Percentiles rank a stretch among this genome's conserved stretches.
Evolutionary conservation across 1,140 invertebrate genomes (phyloP).

Genomic region (Ceratitis capitata): DNA sequence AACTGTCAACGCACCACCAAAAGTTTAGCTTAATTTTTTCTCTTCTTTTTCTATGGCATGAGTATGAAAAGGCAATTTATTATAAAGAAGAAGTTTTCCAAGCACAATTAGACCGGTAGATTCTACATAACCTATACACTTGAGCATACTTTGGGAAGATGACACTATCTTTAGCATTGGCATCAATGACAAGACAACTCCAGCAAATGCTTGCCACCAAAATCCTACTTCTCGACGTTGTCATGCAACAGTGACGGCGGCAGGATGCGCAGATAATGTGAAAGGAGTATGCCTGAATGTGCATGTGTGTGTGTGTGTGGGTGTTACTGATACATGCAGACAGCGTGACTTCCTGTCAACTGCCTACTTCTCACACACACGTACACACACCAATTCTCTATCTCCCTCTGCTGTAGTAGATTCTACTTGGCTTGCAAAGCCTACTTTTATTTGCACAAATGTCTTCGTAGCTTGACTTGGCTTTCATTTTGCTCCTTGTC

Average conservation of each 20-base stretch:
- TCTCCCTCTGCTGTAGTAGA: neutral
- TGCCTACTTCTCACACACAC: too few relatives aligned
- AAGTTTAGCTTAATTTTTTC: too few relatives aligned
- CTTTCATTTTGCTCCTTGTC: slow-evolving; percentile 19
- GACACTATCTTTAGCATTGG: neutral
- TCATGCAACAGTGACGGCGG: neutral
- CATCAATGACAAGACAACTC: neutral
- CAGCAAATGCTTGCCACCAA: neutral
- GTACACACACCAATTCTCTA: too few relatives aligned
- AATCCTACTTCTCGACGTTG: neutral
- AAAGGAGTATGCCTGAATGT: neutral
- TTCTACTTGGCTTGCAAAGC: neutral
- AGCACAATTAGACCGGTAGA: neutral
- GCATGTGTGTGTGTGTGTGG: neutral
- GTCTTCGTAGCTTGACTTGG: too few relatives aligned
- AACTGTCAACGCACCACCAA: slow-evolving; percentile 61
- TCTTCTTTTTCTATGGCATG: slow-evolving; percentile 49
- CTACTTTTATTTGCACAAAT: neutral
- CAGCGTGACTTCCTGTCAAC: slow-evolving; percentile 36
- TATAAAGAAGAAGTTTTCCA: slow-evolving; percentile 55
- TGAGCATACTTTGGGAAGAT: neutral
- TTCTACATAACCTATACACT: slow-evolving; percentile 17
- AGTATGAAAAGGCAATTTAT: slow-evolving; percentile 63
- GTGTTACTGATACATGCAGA: neutral
- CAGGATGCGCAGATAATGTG: neutral